A percentile compares a stretch with the other conserved stretches of the same genome.
These are phyloP conservation scores for Avahi laniger DNA, from an alignment of 2,797 vertebrate species.

Conservation along the genomic window DNA sequence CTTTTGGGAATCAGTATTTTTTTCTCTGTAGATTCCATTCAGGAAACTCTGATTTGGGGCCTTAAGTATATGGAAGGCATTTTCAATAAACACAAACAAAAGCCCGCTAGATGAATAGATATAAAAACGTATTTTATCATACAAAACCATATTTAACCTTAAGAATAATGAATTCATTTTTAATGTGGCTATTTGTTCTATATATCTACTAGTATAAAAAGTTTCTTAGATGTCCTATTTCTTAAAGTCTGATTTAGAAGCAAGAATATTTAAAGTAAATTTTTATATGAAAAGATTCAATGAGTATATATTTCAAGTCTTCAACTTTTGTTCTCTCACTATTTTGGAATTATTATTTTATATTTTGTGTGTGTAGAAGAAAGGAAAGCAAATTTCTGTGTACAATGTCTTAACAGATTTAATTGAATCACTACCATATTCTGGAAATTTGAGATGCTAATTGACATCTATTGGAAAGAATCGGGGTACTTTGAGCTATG, in stretches of 20 bases:
- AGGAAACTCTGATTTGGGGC: constrained; percentile 47
- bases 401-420: neutral
- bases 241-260: constrained; percentile 32
- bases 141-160: neutral
- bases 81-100: constrained; percentile 52
- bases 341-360: neutral
- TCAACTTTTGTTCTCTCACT: neutral
- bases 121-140: neutral
- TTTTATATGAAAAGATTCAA: constrained; percentile 11
- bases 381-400: constrained; percentile 3
- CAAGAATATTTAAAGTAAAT: neutral
- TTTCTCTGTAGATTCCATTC: constrained; percentile 45
- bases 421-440: neutral
- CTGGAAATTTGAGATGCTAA: constrained; percentile 35
- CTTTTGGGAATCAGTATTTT: constrained; percentile 37
- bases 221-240: constrained; percentile 20
- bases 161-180: constrained; percentile 29
- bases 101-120: neutral
- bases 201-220: neutral
- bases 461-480: constrained; percentile 32
- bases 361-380: neutral
- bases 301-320: neutral
- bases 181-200: constrained; percentile 11
- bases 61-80: constrained; percentile 40
- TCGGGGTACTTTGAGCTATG: neutral